These are phyloP conservation scores for Mareca penelope DNA, from an alignment of 2,797 vertebrate genomes.

Conservation along the genomic window DNA sequence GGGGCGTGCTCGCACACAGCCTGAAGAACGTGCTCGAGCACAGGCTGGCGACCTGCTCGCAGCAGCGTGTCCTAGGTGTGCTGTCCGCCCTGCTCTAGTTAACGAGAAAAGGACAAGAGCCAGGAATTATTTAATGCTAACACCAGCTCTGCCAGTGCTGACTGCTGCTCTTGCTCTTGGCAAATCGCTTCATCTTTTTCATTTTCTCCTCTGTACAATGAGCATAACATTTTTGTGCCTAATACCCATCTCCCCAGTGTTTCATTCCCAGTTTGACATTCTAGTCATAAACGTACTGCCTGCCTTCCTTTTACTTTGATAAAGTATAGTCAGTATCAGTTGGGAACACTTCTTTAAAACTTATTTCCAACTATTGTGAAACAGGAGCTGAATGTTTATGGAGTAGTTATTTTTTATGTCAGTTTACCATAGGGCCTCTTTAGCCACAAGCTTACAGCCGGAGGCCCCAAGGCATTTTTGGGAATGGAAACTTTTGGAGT, in stretches of 20 bases:
- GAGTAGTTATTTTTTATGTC: slow-evolving; percentile 53
- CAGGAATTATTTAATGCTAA: neutral
- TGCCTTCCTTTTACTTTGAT: neutral
- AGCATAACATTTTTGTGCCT: neutral
- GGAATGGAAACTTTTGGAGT: slow-evolving; percentile 52
- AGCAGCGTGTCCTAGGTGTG: neutral
- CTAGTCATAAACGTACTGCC: neutral
- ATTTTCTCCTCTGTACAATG: neutral
- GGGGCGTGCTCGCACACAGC: neutral
- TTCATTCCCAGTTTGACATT: neutral
- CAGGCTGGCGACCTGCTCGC: neutral
- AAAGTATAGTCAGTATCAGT: neutral
- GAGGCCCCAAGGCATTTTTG: slow-evolving; percentile 42
- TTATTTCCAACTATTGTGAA: slow-evolving; percentile 35
- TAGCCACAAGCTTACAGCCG: slow-evolving; percentile 41
- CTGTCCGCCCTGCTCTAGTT: neutral
- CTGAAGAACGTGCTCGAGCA: neutral
- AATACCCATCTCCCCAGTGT: neutral
- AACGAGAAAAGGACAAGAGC: neutral
- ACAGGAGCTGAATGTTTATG: slow-evolving; percentile 47
- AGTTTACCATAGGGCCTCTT: slow-evolving; percentile 53
- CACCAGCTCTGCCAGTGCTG: neutral
- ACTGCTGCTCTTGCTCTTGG: neutral
- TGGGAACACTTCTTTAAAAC: neutral
- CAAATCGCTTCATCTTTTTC: neutral